phyloP scores from a whole-genome alignment of 23 tunicate genomes.

The Diplosoma virens region DNA sequence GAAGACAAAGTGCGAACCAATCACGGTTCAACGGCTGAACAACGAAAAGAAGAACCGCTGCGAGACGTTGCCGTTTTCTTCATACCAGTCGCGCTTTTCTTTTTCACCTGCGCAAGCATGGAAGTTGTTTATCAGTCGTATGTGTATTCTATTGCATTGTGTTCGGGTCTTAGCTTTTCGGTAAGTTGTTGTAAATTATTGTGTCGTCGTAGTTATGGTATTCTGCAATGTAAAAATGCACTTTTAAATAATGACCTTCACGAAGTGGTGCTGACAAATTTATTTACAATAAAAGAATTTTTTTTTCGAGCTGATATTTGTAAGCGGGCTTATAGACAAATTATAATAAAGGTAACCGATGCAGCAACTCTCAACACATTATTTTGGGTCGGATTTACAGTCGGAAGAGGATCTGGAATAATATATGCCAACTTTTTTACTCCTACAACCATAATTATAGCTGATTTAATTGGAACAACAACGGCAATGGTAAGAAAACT shows the following conservation, averaged over 20 bases:
- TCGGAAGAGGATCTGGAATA: slow-evolving; percentile 91
- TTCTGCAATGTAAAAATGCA: too few species aligned
- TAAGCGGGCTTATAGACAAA: too few species aligned
- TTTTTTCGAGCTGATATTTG: too few species aligned
- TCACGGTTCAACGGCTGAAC: slow-evolving; percentile 35
- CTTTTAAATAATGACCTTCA: too few species aligned
- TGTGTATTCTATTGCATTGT: slow-evolving; percentile 71
- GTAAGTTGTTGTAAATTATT: too few species aligned
- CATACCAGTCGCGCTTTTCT: slow-evolving; percentile 39
- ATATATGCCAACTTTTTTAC: slow-evolving; percentile 62
- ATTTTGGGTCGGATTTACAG: slow-evolving; percentile 95
- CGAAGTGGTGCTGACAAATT: too few species aligned
- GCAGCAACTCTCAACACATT: slow-evolving; percentile 74
- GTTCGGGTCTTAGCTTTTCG: too few species aligned
- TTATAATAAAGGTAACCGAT: slow-evolving; percentile 65
- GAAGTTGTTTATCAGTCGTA: slow-evolving; percentile 72
- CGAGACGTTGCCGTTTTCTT: slow-evolving; percentile 60
- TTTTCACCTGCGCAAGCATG: slow-evolving; percentile 41
- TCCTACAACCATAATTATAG: slow-evolving; percentile 71
- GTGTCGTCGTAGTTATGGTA: too few species aligned
- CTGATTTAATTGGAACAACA: slow-evolving; percentile 65
- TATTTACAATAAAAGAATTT: too few species aligned
- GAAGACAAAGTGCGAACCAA: slow-evolving; percentile 42
- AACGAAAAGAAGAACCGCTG: slow-evolving; percentile 55
- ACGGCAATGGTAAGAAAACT: slow-evolving; percentile 55